A percentile compares a stretch with the other conserved stretches of the same genome.
Conservation (phyloP, 2,797 vertebrate genomes). For the Sylvia borin region DNA sequence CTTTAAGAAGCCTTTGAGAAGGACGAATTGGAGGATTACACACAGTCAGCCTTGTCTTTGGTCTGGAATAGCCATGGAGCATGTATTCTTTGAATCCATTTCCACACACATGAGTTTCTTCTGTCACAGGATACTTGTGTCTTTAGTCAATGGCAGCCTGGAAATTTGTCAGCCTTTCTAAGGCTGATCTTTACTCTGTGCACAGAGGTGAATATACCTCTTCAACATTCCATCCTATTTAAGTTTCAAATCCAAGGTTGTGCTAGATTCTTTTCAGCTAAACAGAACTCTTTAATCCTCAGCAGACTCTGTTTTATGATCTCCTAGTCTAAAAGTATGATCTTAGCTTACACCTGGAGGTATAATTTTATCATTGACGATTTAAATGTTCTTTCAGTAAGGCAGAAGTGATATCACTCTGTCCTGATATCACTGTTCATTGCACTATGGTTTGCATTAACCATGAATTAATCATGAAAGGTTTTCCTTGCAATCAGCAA, state of each 20-base stretch:
- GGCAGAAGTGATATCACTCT: background rate
- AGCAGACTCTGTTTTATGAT: background rate
- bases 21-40: background rate
- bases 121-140: fast-evolving
- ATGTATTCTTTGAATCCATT: background rate
- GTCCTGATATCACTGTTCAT: background rate
- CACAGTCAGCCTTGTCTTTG: background rate
- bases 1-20: background rate
- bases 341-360: background rate
- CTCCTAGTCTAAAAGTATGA: background rate
- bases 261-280: background rate
- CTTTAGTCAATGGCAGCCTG: background rate
- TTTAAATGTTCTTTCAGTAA: background rate
- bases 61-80: background rate
- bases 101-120: background rate
- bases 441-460: background rate
- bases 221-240: background rate
- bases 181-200: background rate
- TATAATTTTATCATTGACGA: background rate
- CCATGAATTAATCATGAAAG: background rate
- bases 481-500: background rate
- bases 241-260: background rate
- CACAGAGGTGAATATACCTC: background rate
- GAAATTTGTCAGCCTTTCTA: background rate
- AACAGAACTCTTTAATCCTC: background rate